Conservation (phyloP, 2,888 invertebrate genomes). For the Ornithoptera alexandrae region DNA sequence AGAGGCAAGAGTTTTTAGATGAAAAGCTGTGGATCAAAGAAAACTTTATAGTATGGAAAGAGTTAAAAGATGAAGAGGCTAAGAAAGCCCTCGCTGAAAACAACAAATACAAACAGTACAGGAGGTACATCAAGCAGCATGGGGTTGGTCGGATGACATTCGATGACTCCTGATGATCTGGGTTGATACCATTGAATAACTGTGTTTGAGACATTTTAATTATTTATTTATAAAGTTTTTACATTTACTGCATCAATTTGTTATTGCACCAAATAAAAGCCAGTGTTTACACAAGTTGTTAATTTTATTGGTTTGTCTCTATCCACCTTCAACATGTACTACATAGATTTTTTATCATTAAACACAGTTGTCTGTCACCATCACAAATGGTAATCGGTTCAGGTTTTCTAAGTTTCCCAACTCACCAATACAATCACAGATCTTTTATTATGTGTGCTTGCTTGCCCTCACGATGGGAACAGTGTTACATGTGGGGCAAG, state of each 20-base stretch:
- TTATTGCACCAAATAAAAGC: slow-evolving; percentile 47
- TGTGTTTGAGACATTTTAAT: slow-evolving; percentile 7
- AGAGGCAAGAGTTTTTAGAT: slow-evolving; percentile 85
- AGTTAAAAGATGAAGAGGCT: slow-evolving; percentile 89
- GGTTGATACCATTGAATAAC: not conserved
- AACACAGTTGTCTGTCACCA: slow-evolving; percentile 64
- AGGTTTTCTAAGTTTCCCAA: slow-evolving; percentile 55
- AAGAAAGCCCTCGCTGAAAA: slow-evolving; percentile 92
- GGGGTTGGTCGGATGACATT: slow-evolving; percentile 95
- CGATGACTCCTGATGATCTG: slow-evolving; percentile 83
- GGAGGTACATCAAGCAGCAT: slow-evolving; percentile 94
- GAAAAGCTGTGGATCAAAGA: slow-evolving; percentile 90
- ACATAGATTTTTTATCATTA: slow-evolving; percentile 55
- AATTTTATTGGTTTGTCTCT: slow-evolving; percentile 67
- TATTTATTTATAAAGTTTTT: slow-evolving; percentile 17
- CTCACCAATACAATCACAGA: slow-evolving; percentile 5
- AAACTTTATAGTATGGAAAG: slow-evolving; percentile 89
- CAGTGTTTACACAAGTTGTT: slow-evolving; percentile 69
- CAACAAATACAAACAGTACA: slow-evolving; percentile 91
- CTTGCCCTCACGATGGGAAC: no score
- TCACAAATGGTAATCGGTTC: slow-evolving; percentile 71
- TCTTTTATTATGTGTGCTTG: not conserved
- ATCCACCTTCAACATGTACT: slow-evolving; percentile 70
- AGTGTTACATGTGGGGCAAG: not conserved
- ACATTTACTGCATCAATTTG: slow-evolving; percentile 3